Evolutionary conservation across 2,888 invertebrate species (phyloP).

Genomic region (Drosophila neotestacea): DNA sequence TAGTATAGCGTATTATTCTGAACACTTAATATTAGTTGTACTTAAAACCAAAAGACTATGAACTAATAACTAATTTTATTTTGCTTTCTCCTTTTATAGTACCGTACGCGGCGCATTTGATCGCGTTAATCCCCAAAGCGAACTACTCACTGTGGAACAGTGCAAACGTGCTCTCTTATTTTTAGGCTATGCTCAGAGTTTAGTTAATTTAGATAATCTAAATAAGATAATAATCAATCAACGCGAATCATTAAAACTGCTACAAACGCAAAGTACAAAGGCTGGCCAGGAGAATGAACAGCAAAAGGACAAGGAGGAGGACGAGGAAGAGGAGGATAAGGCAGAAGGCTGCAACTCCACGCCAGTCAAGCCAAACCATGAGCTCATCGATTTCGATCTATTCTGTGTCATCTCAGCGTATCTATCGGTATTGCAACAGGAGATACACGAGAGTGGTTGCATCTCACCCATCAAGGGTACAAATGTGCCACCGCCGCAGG

Average conservation of each 20-base stretch:
- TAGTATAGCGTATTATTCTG: too few species aligned
- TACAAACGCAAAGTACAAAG: slow-evolving; percentile 72
- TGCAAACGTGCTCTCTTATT: slow-evolving; percentile 85
- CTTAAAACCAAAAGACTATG: neutral
- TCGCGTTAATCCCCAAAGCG: slow-evolving; percentile 83
- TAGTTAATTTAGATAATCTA: slow-evolving; percentile 84
- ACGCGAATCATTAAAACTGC: slow-evolving; percentile 78
- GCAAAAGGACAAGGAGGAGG: neutral
- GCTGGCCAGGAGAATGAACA: slow-evolving; percentile 22
- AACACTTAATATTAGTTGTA: neutral
- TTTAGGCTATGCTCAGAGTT: slow-evolving; percentile 85
- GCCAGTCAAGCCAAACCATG: slow-evolving; percentile 38
- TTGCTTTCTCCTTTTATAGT: slow-evolving; percentile 61
- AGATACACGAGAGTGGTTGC: slow-evolving; percentile 85
- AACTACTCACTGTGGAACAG: slow-evolving; percentile 84
- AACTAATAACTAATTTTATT: neutral
- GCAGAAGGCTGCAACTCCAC: slow-evolving; percentile 20
- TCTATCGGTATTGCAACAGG: slow-evolving; percentile 85
- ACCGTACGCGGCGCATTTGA: slow-evolving; percentile 85
- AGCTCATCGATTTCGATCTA: slow-evolving; percentile 84
- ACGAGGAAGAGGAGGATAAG: slow-evolving; percentile 3
- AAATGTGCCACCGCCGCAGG: slow-evolving; percentile 85
- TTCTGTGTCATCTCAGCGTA: slow-evolving; percentile 85
- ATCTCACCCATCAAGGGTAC: slow-evolving; percentile 85
- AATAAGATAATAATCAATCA: slow-evolving; percentile 83